Evolutionary conservation across 2,888 invertebrate species (phyloP).

Genomic region (Ectobius pallidus): DNA sequence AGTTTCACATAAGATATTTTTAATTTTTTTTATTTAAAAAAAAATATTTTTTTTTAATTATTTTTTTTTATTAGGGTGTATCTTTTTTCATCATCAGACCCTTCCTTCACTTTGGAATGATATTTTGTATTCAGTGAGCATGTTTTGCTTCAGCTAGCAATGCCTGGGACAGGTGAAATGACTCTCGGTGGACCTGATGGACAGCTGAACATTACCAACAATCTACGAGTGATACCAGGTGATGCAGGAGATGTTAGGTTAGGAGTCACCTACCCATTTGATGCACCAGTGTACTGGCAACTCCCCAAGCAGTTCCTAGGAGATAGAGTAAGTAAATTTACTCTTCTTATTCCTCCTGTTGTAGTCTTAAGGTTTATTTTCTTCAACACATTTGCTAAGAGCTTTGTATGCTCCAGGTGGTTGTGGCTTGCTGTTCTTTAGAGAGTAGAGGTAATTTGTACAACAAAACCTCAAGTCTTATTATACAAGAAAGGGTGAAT

Average conservation of each 20-base stretch:
- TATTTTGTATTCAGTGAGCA: too few species aligned
- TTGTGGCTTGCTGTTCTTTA: too few species aligned
- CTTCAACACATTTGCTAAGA: too few species aligned
- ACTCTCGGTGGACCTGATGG: constrained; percentile 57
- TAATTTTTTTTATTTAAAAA: too few species aligned
- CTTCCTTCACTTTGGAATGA: too few species aligned
- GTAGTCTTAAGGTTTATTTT: too few species aligned
- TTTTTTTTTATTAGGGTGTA: not conserved
- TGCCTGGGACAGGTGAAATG: constrained; percentile 51
- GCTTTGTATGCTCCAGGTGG: too few species aligned
- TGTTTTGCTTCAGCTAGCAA: constrained; percentile 50
- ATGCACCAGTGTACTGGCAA: constrained; percentile 80
- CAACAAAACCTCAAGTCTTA: too few species aligned
- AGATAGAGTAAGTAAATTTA: constrained; percentile 65
- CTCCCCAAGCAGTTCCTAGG: constrained; percentile 82
- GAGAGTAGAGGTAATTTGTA: too few species aligned
- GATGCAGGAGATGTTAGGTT: constrained; percentile 61
- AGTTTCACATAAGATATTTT: too few species aligned
- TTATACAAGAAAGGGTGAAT: too few species aligned
- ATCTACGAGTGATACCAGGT: constrained; percentile 67
- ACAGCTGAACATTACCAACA: constrained; percentile 62
- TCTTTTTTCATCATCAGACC: not conserved
- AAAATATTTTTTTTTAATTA: not conserved
- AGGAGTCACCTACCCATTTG: constrained; percentile 60
- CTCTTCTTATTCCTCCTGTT: too few species aligned